Percentiles rank a stretch among this genome's conserved stretches.
Evolutionary conservation across 37 sponge, comb jelly and placozoan genomes (phyloP).

Genomic region (Oscarella lobularis): DNA sequence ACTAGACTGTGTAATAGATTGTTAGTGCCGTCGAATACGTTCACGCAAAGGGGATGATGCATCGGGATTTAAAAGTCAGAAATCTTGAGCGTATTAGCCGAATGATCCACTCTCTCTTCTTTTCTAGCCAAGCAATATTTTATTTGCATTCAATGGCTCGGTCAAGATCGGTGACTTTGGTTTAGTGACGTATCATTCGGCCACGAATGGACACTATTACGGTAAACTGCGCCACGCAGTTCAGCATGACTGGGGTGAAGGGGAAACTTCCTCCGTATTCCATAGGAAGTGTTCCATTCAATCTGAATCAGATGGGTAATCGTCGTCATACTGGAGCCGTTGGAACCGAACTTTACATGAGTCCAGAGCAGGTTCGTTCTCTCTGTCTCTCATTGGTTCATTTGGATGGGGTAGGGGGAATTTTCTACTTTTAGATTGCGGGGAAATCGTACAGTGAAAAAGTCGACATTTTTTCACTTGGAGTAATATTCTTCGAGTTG

Average conservation of each 20-base stretch:
- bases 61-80: constrained; percentile 70
- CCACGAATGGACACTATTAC: background rate
- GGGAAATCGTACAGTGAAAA: constrained; percentile 33
- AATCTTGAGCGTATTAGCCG: background rate
- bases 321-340: constrained; percentile 41
- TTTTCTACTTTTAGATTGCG: constrained; percentile 6
- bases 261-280: background rate
- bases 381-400: background rate
- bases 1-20: too few relatives aligned
- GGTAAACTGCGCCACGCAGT: background rate
- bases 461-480: constrained; percentile 59
- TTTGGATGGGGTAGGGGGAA: background rate
- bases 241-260: background rate
- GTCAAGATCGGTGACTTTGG: constrained; percentile 93
- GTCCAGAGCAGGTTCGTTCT: constrained; percentile 50
- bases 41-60: constrained; percentile 74
- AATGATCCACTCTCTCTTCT: too few relatives aligned
- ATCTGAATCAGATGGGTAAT: background rate
- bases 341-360: constrained; percentile 71
- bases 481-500: constrained; percentile 62
- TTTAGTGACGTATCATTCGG: constrained; percentile 34
- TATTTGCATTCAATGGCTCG: constrained; percentile 65
- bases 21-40: constrained; percentile 76
- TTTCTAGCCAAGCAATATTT: constrained; percentile 76
- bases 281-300: background rate